phyloP scores from a whole-genome alignment of 2,888 invertebrate genomes.

The Myopa testacea region DNA sequence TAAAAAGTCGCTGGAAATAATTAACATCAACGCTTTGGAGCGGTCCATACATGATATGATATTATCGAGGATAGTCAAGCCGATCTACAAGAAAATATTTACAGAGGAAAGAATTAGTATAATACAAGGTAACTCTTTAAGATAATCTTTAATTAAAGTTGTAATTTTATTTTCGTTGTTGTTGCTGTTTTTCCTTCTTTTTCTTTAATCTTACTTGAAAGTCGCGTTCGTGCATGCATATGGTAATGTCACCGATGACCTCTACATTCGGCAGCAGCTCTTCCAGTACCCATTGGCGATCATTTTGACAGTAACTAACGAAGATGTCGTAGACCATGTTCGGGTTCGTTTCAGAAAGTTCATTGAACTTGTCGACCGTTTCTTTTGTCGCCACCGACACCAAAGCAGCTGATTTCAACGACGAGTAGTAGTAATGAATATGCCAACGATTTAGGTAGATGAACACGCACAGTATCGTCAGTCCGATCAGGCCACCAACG shows the following conservation, averaged over 20 bases:
- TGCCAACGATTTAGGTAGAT: constrained; percentile 71
- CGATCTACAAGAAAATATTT: constrained; percentile 67
- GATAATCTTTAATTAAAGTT: too few relatives aligned
- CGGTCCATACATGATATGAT: constrained; percentile 78
- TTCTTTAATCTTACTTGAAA: constrained; percentile 71
- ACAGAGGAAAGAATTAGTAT: neutral
- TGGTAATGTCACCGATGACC: constrained; percentile 71
- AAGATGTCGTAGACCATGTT: constrained; percentile 74
- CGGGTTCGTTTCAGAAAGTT: constrained; percentile 54
- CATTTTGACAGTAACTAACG: constrained; percentile 77
- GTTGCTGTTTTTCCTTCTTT: neutral
- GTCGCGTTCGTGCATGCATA: constrained; percentile 79
- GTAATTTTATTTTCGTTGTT: neutral
- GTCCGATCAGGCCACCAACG: constrained; percentile 49
- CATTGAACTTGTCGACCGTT: constrained; percentile 55
- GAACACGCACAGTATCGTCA: constrained; percentile 52
- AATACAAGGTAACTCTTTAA: too few relatives aligned
- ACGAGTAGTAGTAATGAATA: constrained; percentile 72
- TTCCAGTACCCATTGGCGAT: constrained; percentile 75
- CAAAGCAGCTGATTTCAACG: constrained; percentile 72
- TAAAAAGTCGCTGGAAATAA: constrained; percentile 75
- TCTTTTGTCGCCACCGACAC: constrained; percentile 71
- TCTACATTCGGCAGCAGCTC: constrained; percentile 75
- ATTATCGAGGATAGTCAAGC: constrained; percentile 77
- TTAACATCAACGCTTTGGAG: constrained; percentile 74